phyloP scores from a whole-genome alignment of 2,888 invertebrate genomes.

The Cheilosia vulpina region DNA sequence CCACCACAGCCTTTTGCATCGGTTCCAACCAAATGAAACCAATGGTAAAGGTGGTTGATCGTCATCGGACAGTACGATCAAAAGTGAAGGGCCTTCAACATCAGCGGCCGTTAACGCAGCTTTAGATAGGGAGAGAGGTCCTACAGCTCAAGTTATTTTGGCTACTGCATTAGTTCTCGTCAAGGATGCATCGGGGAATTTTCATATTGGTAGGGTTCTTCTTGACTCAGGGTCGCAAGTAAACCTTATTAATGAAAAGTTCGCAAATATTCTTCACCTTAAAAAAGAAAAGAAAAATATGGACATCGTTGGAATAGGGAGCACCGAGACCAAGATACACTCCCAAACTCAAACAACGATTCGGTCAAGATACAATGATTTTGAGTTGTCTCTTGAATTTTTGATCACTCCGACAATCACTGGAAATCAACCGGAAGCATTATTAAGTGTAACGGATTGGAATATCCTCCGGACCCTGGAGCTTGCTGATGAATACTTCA shows the following conservation, averaged over 20 bases:
- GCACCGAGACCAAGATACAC: background rate
- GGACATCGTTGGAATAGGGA: no score
- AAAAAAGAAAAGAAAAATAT: background rate
- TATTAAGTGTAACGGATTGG: no score
- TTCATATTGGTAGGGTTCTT: constrained; percentile 12
- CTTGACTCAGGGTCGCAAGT: constrained; percentile 63
- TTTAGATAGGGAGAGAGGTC: background rate
- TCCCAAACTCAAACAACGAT: constrained; percentile 21
- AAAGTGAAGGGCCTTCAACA: background rate
- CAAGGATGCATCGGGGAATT: constrained; percentile 34
- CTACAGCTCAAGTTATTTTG: constrained; percentile 33
- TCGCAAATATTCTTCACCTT: background rate
- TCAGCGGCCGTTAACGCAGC: constrained; percentile 2
- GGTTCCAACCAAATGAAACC: background rate
- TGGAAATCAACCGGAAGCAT: no score
- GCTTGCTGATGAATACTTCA: no score
- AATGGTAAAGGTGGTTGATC: background rate
- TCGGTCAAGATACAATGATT: constrained; percentile 7
- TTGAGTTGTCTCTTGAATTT: no score
- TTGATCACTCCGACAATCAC: no score
- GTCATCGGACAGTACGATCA: background rate
- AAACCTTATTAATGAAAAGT: constrained; percentile 38
- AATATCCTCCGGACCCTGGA: no score
- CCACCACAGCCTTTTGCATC: constrained; percentile 34
- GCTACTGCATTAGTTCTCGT: constrained; percentile 69